Percentiles rank a stretch among this genome's conserved stretches.
These are phyloP conservation scores for Parambassis ranga DNA, from an alignment of 2,797 vertebrate species.

Conservation along the genomic window DNA sequence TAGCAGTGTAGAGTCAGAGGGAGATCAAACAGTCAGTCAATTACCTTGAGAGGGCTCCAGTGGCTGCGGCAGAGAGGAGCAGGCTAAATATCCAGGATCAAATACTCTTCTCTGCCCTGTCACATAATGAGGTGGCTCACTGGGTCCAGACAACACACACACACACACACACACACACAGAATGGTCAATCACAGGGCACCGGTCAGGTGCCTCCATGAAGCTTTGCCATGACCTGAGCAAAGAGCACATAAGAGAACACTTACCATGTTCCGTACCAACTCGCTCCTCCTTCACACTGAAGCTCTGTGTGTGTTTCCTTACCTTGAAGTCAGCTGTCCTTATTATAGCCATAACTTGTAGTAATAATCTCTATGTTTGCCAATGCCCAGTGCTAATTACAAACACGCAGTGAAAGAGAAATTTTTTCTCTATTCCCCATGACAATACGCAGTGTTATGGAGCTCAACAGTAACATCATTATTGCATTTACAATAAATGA, in stretches of 20 bases:
- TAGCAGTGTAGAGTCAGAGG: constrained; percentile 58
- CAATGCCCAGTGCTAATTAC: constrained; percentile 27
- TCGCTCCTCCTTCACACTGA: constrained; percentile 7
- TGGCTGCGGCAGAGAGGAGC: constrained; percentile 72
- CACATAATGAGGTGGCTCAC: constrained; percentile 61
- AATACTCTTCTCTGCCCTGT: constrained; percentile 65
- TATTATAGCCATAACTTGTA: neutral
- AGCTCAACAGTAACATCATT: constrained; percentile 45
- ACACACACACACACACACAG: constrained; percentile 51
- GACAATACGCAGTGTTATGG: constrained; percentile 30
- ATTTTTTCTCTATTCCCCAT: constrained; percentile 21
- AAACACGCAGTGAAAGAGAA: constrained; percentile 38
- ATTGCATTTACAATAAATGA: constrained; percentile 50
- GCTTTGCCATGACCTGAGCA: constrained; percentile 37
- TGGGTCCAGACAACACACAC: constrained; percentile 46
- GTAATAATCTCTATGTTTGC: constrained; percentile 24
- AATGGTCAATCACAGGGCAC: constrained; percentile 53
- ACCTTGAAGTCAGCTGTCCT: constrained; percentile 37
- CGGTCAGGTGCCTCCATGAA: constrained; percentile 31
- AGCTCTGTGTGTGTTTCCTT: neutral
- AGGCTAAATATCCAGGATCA: constrained; percentile 76
- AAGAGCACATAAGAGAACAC: constrained; percentile 20
- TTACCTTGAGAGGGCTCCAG: constrained; percentile 78
- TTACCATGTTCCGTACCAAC: constrained; percentile 13
- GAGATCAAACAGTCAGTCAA: constrained; percentile 76